A percentile compares a stretch with the other conserved stretches of the same genome.
These are phyloP conservation scores for Distichodus sexfasciatus DNA, from an alignment of 2,797 vertebrate species.

Conservation along the genomic window DNA sequence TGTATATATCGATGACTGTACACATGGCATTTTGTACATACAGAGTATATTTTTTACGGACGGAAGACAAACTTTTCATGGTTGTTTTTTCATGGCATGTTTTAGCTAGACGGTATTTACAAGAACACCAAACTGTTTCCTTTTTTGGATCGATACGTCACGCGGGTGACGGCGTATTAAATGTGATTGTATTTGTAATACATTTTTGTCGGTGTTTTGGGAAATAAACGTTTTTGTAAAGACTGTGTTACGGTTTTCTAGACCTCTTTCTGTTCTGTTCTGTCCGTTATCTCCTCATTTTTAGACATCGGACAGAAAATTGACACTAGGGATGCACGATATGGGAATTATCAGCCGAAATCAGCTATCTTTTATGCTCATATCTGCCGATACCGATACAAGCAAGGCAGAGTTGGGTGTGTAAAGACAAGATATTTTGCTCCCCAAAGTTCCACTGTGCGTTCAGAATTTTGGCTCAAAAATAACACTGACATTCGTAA, in stretches of 20 bases:
- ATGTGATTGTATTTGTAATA: slow-evolving; percentile 70
- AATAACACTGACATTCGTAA: too few species aligned
- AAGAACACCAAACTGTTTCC: not conserved
- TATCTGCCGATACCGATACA: too few species aligned
- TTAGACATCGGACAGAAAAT: too few species aligned
- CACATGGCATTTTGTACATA: slow-evolving; percentile 79
- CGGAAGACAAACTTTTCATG: slow-evolving; percentile 68
- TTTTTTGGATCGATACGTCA: not conserved
- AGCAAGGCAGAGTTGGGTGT: too few species aligned
- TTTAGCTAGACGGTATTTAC: slow-evolving; percentile 59
- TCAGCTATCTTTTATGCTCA: too few species aligned
- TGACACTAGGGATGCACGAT: too few species aligned
- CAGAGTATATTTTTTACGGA: slow-evolving; percentile 79
- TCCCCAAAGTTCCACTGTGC: too few species aligned
- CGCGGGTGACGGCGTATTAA: slow-evolving; percentile 44
- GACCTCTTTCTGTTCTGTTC: too few species aligned
- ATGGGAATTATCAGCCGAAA: too few species aligned
- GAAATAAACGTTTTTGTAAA: slow-evolving; percentile 7
- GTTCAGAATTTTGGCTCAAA: too few species aligned
- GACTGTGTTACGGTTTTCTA: not conserved
- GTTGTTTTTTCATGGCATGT: slow-evolving; percentile 74
- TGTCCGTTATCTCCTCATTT: too few species aligned
- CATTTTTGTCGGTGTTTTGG: slow-evolving; percentile 68
- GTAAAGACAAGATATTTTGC: too few species aligned
- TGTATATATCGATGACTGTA: slow-evolving; percentile 71